A percentile compares a stretch with the other conserved stretches of the same genome.
These are phyloP conservation scores for Diaperis boleti DNA, from an alignment of 2,888 invertebrate genomes.

Conservation along the genomic window DNA sequence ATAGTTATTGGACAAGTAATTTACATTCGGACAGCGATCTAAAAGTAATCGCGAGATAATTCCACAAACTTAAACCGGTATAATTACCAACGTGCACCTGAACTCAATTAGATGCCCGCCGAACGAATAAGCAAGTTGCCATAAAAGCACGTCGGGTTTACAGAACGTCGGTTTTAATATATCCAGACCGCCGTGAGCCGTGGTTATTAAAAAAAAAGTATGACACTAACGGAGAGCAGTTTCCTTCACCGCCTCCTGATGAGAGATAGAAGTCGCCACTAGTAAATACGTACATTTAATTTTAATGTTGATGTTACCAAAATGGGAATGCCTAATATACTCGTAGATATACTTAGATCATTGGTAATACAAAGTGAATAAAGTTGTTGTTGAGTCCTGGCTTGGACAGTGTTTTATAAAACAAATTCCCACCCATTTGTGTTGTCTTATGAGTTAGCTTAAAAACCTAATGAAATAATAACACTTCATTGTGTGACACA, in stretches of 20 bases:
- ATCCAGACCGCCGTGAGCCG: conserved; percentile 46
- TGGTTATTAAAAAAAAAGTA: conserved; percentile 49
- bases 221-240: conserved; percentile 8
- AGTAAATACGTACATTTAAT: too few species aligned
- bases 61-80: conserved; percentile 57
- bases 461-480: too few species aligned
- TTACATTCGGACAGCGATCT: conserved; percentile 54
- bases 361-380: too few species aligned
- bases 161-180: conserved; percentile 52
- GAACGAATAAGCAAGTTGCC: conserved; percentile 44
- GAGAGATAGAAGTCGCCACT: too few species aligned
- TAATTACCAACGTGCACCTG: conserved; percentile 59
- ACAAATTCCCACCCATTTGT: too few species aligned
- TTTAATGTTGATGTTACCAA: too few species aligned
- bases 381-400: too few species aligned
- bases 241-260: background rate
- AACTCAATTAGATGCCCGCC: conserved; percentile 55
- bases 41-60: conserved; percentile 55
- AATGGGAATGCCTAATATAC: too few species aligned
- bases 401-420: too few species aligned
- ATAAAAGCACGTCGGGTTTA: conserved; percentile 51
- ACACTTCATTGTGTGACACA: too few species aligned
- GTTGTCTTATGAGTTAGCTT: too few species aligned
- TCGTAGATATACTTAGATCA: too few species aligned
- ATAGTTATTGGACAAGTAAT: conserved; percentile 58